Conservation (phyloP, 2,888 invertebrate species). For the Epirrhoe alternata region DNA sequence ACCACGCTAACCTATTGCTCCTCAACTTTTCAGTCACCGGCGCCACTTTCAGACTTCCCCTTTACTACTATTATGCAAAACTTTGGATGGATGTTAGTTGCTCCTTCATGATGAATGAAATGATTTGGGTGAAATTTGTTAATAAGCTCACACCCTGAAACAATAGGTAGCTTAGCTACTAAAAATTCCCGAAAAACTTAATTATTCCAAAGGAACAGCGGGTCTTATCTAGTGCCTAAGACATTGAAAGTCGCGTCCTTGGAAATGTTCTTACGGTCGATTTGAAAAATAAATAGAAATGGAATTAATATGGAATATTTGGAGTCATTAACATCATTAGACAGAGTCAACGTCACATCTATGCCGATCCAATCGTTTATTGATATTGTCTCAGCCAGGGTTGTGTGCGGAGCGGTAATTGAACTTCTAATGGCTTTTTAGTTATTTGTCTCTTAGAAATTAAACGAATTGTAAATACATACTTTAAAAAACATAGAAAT, state of each 20-base stretch:
- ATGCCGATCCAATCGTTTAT: neutral
- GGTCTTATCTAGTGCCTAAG: too few species aligned
- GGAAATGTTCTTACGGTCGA: neutral
- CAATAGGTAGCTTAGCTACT: neutral
- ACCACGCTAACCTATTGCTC: too few species aligned
- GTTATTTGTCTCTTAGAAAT: neutral
- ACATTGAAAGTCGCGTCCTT: slow-evolving; percentile 2
- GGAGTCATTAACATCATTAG: slow-evolving; percentile 15
- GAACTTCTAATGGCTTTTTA: neutral
- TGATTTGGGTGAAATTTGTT: neutral
- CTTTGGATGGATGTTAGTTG: too few species aligned
- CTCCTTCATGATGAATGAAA: neutral
- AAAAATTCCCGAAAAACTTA: too few species aligned
- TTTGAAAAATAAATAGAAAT: slow-evolving; percentile 10
- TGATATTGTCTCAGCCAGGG: neutral
- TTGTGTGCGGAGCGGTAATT: neutral
- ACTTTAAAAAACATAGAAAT: too few species aligned
- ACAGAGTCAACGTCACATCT: neutral
- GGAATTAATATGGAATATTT: slow-evolving; percentile 2
- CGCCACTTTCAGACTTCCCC: too few species aligned
- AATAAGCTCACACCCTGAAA: neutral
- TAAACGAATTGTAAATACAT: neutral
- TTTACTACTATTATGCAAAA: too few species aligned
- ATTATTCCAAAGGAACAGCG: too few species aligned
- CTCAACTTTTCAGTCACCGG: too few species aligned